Base-by-base conservation (phyloP, 2,888 invertebrate genomes). In the Diaprepes abbreviatus region DNA sequence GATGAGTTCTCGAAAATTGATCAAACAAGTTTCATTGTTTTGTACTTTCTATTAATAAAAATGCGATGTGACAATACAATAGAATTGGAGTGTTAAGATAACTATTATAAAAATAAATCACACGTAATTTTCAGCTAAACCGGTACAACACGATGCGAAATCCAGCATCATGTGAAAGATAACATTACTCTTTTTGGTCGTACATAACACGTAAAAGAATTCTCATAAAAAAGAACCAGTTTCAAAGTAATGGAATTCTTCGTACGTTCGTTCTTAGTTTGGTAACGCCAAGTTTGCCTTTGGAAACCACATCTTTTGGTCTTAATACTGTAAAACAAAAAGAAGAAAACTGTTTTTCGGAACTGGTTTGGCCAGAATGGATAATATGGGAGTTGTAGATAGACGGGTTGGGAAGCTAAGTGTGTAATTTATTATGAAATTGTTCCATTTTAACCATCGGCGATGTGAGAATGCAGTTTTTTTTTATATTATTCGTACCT, bases 161-260 rank as follows among this genome's bases (percentile, higher is more conserved):
- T 21, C 33, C 28, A n/a, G 17, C 55, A 21, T 24, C 21, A 19
- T 19, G 33, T 9, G 17, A 48, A 43, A 48, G 48, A 31, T 48
- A 60, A 60, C 45, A 59, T 43, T 59, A 59, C 48, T 48, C 19
- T 33, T 48, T 48, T 35, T 48, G 45, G 59, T 19, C 45, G 59
- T 45, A 48, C 14, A 43, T 59, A 48, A 60, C 59, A 60, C 59
- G 21, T 60, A 45, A 12, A 60, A 48, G 59, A 60, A 60, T 60
- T 33, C 21, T 35, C 48, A 60, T 60, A 60, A 60, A 60, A 57
- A 60, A 60, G 35, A 60, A 60, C 59, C 59, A 60, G 59, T 60
- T 60, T 60, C 19, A 60, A 58, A 48, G 59, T 48, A 48, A 60
- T 60, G 14, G 35, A 60, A 60, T 60, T 60, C 59, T 48, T 48